phyloP scores from a whole-genome alignment of 2,797 vertebrate genomes.

The Pseudopleuronectes americanus region DNA sequence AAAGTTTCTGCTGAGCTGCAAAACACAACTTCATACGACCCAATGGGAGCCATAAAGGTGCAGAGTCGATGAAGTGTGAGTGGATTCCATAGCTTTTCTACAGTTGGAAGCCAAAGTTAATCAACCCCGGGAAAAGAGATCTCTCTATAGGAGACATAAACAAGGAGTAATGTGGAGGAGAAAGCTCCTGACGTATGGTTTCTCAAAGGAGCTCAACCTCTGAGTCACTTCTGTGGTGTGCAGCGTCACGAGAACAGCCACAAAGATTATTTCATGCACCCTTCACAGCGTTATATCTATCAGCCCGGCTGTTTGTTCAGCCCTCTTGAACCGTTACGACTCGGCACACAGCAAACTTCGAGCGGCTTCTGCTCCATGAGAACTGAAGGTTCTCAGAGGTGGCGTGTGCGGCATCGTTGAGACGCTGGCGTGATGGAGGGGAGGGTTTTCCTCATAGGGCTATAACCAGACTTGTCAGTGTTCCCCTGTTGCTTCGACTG shows the following conservation, averaged over 20 bases:
- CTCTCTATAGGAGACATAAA: constrained; percentile 45
- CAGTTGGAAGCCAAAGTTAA: constrained; percentile 42
- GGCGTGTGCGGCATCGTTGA: constrained; percentile 22
- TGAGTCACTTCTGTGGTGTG: constrained; percentile 40
- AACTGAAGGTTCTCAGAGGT: constrained; percentile 21
- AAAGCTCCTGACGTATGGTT: constrained; percentile 27
- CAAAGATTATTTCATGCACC: constrained; percentile 52
- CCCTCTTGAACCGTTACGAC: constrained; percentile 37
- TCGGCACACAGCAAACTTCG: constrained; percentile 22
- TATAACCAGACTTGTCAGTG: constrained; percentile 26
- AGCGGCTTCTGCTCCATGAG: constrained; percentile 27
- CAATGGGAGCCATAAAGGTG: constrained; percentile 57
- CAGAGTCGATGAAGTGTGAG: constrained; percentile 52
- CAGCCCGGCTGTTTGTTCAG: constrained; percentile 42
- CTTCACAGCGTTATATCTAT: constrained; percentile 36
- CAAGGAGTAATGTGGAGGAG: constrained; percentile 32
- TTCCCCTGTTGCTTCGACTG: constrained; percentile 37
- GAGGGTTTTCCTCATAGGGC: constrained; percentile 38
- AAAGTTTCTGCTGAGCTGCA: constrained; percentile 64
- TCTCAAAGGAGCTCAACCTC: constrained; percentile 43
- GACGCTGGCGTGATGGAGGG: constrained; percentile 15
- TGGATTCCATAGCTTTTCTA: constrained; percentile 48
- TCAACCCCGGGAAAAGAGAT: constrained; percentile 32
- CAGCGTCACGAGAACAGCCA: constrained; percentile 37
- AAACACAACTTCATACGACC: constrained; percentile 49